Base-by-base conservation (phyloP, 2,888 invertebrate species). In the Ormyrus nitidulus region DNA sequence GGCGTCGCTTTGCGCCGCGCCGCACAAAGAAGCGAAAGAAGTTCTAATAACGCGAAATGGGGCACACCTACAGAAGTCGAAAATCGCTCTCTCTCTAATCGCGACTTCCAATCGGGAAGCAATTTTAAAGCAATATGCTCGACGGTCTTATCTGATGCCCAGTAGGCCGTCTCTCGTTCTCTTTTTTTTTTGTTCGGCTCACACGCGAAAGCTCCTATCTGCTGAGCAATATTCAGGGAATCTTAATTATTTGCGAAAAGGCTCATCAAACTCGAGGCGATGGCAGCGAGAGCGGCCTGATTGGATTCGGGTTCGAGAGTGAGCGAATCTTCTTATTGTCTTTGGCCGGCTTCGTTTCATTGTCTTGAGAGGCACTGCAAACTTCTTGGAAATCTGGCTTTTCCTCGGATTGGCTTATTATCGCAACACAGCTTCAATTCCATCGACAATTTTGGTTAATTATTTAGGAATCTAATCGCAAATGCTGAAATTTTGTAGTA, bases 101-200 rank as follows among this genome's bases (percentile, higher is more conserved):
- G 85, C 83, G 83, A 84, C 85, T 86, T 86, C 83, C 86, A 88
- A 89, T 90, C 89, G 88, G 85, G 88, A 89, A 89, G 86, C 90
- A 89, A 90, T 90, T 89, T 88, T 86, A 88, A 87, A 87, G 88
- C 88, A 89, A 89, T 90, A 88, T 86, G 86, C 85, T 89, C 87
- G 87, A 88, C 88, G 86, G 84, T 83, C 84, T 83, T 87, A 88
- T 88, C 88, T 85, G 88, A 88, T 87, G 84, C 83, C 77, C 54
- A 74, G 77, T 85, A 83, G 86, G 86, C 83, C 84, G 86, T 6
- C 8, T 34, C 59, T 46, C 48, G 9, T 58, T 6, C 3, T 7
- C 19, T 19, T 8, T 13, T 9, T 6, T 10, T 4, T n/a, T 2
- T n/a, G 11, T 44, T 3, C 5, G 66, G 56, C n/a, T 19, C n/a